phyloP scores from a whole-genome alignment of 2,888 invertebrate species.

The Choristoneura rosaceana region DNA sequence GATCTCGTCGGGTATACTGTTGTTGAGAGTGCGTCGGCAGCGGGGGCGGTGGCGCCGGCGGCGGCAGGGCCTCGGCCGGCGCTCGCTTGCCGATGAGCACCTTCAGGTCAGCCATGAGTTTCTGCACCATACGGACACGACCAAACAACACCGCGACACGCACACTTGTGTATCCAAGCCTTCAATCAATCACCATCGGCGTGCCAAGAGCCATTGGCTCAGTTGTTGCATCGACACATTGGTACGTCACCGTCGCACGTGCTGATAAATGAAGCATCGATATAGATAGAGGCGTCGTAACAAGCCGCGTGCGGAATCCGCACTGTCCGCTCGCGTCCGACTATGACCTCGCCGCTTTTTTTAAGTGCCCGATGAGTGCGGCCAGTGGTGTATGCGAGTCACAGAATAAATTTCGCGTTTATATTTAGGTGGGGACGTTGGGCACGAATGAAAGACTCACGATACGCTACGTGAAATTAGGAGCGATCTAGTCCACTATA shows the following conservation, averaged over 20 bases:
- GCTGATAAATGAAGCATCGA: constrained; percentile 72
- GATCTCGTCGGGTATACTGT: constrained; percentile 77
- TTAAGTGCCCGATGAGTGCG: constrained; percentile 81
- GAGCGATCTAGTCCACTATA: constrained; percentile 5
- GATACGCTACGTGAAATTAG: constrained; percentile 46
- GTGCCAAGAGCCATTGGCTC: constrained; percentile 82
- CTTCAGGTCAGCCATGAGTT: constrained; percentile 82
- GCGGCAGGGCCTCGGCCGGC: constrained; percentile 66
- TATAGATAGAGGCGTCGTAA: constrained; percentile 76
- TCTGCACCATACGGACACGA: constrained; percentile 84
- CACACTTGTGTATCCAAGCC: constrained; percentile 72
- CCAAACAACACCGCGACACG: constrained; percentile 68
- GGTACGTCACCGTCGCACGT: constrained; percentile 79
- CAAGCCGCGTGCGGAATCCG: constrained; percentile 77
- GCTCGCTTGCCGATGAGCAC: constrained; percentile 83
- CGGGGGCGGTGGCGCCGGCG: constrained; percentile 57
- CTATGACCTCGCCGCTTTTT: constrained; percentile 83
- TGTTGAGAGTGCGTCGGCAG: constrained; percentile 61
- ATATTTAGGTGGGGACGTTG: constrained; percentile 74
- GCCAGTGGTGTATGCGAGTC: constrained; percentile 73
- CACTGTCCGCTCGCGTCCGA: constrained; percentile 72
- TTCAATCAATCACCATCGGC: constrained; percentile 68
- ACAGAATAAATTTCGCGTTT: constrained; percentile 70
- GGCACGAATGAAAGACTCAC: constrained; percentile 52
- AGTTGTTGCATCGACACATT: constrained; percentile 69